Evolutionary conservation across 2,113 vertebrate species (phyloP).

Genomic region (Microtus ochrogaster): DNA sequence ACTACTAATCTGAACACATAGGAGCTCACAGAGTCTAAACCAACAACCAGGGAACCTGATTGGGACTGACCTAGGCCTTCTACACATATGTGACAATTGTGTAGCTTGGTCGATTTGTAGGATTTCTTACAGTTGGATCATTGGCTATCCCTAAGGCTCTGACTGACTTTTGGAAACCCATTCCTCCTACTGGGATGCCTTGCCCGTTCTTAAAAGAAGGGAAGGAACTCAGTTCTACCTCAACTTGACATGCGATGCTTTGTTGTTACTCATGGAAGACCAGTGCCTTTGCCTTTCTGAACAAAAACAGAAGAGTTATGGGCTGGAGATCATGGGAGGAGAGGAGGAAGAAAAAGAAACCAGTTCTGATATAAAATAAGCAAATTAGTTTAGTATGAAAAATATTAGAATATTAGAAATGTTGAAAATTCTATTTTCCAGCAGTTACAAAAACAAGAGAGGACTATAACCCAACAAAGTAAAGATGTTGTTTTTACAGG

Average conservation of each 20-base stretch:
- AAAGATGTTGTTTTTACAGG: not conserved
- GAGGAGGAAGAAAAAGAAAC: not conserved
- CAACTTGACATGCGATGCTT: not conserved
- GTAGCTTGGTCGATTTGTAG: not conserved
- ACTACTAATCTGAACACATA: not conserved
- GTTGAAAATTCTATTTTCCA: not conserved
- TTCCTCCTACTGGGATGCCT: not conserved
- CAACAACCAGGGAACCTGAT: not conserved
- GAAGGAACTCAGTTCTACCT: not conserved
- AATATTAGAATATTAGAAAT: not conserved
- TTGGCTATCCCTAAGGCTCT: not conserved
- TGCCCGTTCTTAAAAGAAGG: not conserved
- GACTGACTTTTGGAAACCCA: not conserved
- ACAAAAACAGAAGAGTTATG: not conserved
- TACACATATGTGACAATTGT: not conserved
- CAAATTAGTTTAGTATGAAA: not conserved
- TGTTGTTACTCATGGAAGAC: not conserved
- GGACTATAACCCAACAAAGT: not conserved
- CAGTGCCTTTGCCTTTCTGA: not conserved
- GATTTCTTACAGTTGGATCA: not conserved
- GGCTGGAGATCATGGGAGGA: not conserved
- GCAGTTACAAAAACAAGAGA: not conserved
- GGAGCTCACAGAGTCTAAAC: not conserved
- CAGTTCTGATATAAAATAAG: not conserved
- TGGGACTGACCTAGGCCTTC: not conserved